Base-by-base conservation (phyloP, 2,797 vertebrate species). In the Perodicticus potto region DNA sequence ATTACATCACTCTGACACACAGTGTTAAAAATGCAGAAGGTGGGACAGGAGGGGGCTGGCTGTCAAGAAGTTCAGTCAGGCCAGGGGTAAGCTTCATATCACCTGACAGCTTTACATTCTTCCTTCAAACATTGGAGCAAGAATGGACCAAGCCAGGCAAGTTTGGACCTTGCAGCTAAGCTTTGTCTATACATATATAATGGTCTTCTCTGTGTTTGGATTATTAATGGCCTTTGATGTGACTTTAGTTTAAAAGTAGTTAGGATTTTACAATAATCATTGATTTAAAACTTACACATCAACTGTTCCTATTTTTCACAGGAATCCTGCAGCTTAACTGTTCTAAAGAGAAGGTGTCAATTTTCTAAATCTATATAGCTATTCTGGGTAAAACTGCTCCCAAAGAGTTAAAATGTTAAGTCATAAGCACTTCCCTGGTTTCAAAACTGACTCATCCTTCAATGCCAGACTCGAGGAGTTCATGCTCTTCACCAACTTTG, bases 381-480 rank as follows among this genome's bases (percentile, higher is more conserved):
- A 94, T 94, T 97, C 92, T 95, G 77, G 73, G 76, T 61, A 90
- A 92, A 97, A 27, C 45, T 45, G 74, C 89, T 95, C 23, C 65
- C 84, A 29, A 55, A 73, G 74, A 95, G 73, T 78, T 91, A 86
- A 92, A 91, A 78, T 27, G 49, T 90, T 84, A 95, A 95, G 83
- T 94, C 93, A 92, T 78, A 87, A 63, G n/a, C 27, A 69, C 87
- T 77, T 92, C 37, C 37, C 70, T 85, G 17, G 69, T 89, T 95
- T 86, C 43, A 90, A 23, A 92, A 91, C 32, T 96, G 96, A 94
- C 84, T 97, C 92, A 86, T 53, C 96, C 78, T 93, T 84, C 67
- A 96, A 72, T 53, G 92, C 13, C 67, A 94, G 77, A 91, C 87
- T 55, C 77, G 17, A 83, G 25, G 20, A 32, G 20, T 32, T 86